Conservation (phyloP, 64 coral and sea anemone species). For the Hydrozoanthus tunicans region DNA sequence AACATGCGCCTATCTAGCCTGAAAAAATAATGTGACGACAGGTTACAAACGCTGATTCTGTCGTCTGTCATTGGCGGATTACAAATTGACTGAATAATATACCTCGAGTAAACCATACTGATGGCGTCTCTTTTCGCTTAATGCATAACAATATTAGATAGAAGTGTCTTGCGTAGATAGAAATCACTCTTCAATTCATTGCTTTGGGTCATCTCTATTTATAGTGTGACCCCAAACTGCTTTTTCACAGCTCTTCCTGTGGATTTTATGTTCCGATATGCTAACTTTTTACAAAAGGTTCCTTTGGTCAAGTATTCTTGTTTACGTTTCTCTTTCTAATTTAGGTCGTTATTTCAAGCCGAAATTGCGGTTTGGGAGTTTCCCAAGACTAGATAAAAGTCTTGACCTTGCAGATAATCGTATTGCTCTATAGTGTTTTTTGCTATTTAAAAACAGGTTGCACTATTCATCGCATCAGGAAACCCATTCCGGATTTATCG, state of each 20-base stretch:
- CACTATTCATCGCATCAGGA: slow-evolving; percentile 14
- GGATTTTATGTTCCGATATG: not conserved
- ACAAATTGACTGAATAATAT: slow-evolving; percentile 23
- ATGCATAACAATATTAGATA: not conserved
- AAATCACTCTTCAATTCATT: not conserved
- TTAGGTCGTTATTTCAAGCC: not conserved
- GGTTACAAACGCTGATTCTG: slow-evolving; percentile 31
- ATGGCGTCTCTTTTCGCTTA: not conserved
- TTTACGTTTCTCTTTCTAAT: not conserved
- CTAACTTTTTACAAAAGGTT: not conserved
- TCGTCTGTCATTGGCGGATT: slow-evolving; percentile 23
- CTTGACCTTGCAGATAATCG: not conserved
- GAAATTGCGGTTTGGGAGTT: not conserved
- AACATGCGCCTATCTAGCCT: not conserved
- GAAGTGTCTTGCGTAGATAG: slow-evolving; percentile 29
- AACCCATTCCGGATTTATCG: slow-evolving; percentile 22
- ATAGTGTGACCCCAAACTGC: not conserved
- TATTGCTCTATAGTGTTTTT: not conserved
- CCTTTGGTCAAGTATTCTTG: not conserved
- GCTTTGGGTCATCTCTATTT: slow-evolving; percentile 32
- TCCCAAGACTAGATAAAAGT: not conserved
- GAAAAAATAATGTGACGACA: not conserved
- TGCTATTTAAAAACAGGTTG: not conserved
- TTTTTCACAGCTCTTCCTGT: slow-evolving; percentile 1
- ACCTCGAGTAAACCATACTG: slow-evolving; percentile 15